Conservation (phyloP, 2,888 invertebrate species). For the Conchocele bisecta region DNA sequence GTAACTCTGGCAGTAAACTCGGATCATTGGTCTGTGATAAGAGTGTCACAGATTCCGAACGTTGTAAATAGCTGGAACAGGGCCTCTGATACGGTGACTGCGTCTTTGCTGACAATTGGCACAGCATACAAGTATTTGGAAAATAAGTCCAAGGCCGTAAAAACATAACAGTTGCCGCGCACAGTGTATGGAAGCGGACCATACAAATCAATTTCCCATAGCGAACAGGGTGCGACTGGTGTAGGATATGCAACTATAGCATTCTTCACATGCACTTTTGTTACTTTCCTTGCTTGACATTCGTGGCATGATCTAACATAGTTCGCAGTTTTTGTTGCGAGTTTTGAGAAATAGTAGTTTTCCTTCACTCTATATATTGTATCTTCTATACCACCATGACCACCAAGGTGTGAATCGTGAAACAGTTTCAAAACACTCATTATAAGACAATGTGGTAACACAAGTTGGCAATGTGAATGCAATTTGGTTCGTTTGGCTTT, state of each 20-base stretch:
- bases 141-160: slow-evolving; percentile 46
- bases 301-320: slow-evolving; percentile 36
- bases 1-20: too few species aligned
- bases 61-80: too few species aligned
- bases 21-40: too few species aligned
- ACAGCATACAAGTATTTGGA: slow-evolving; percentile 36
- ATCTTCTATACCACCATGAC: slow-evolving; percentile 30
- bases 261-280: slow-evolving; percentile 42
- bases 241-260: slow-evolving; percentile 29
- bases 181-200: slow-evolving; percentile 27
- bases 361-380: slow-evolving; percentile 22
- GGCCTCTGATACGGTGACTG: slow-evolving; percentile 46
- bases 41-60: too few species aligned
- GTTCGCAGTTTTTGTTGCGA: slow-evolving; percentile 19
- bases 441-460: slow-evolving; percentile 24
- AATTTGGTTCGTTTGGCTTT: slow-evolving; percentile 38
- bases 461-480: slow-evolving; percentile 30
- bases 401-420: slow-evolving; percentile 36
- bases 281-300: slow-evolving; percentile 38
- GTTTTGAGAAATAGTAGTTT: slow-evolving; percentile 18
- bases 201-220: slow-evolving; percentile 45
- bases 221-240: slow-evolving; percentile 31
- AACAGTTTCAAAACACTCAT: slow-evolving; percentile 22
- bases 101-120: slow-evolving; percentile 38
- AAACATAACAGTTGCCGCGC: slow-evolving; percentile 37